phyloP scores from a whole-genome alignment of 2,113 vertebrate species.

The Perca schrenkii region DNA sequence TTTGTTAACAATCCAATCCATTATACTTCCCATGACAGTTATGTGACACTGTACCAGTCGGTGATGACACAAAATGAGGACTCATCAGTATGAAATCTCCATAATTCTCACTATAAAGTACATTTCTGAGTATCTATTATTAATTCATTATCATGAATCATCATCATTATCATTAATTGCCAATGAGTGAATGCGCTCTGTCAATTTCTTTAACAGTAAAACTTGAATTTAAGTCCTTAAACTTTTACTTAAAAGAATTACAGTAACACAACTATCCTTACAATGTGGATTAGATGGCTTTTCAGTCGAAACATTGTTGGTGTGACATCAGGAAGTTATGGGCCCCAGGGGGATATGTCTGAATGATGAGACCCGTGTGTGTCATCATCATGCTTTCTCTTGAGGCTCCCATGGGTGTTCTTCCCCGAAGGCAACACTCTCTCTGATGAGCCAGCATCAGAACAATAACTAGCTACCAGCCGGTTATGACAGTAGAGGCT shows the following conservation, averaged over 20 bases:
- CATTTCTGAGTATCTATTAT: not conserved
- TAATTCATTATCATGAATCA: too few species aligned
- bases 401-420: slow-evolving; percentile 60
- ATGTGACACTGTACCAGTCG: not conserved
- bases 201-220: not conserved
- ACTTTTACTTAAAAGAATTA: slow-evolving; percentile 25
- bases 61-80: not conserved
- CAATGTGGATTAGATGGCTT: not conserved
- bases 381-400: slow-evolving; percentile 65
- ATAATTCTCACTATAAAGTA: not conserved
- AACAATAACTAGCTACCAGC: slow-evolving; percentile 51
- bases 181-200: not conserved
- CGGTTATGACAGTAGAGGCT: slow-evolving; percentile 2
- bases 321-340: slow-evolving; percentile 55
- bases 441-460: slow-evolving; percentile 62
- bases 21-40: not conserved
- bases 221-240: not conserved
- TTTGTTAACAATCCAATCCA: not conserved
- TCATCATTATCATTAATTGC: not conserved
- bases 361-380: slow-evolving; percentile 63
- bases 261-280: not conserved
- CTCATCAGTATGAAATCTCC: not conserved
- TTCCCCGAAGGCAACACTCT: slow-evolving; percentile 70
- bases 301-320: slow-evolving; percentile 22
- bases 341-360: slow-evolving; percentile 37